These are phyloP conservation scores for Drosophila affinis DNA, from an alignment of 2,888 invertebrate genomes.

Conservation along the genomic window DNA sequence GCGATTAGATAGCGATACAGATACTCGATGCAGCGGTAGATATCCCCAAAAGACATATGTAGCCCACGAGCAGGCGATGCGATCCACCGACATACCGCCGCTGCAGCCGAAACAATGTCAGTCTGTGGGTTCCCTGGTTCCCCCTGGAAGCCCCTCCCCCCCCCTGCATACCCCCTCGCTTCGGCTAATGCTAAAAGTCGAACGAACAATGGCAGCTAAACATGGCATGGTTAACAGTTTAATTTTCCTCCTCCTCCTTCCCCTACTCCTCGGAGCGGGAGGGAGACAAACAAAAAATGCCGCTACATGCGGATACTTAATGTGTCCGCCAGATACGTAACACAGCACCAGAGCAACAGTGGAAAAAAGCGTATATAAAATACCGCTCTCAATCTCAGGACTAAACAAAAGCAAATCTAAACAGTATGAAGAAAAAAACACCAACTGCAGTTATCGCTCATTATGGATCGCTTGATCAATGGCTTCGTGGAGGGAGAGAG, in stretches of 20 bases:
- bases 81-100: constrained; percentile 18
- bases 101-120: constrained; percentile 55
- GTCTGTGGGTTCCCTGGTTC: constrained; percentile 28
- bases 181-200: constrained; percentile 17
- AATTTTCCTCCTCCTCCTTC: constrained; percentile 52
- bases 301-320: constrained; percentile 72
- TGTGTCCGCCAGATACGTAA: constrained; percentile 67
- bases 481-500: constrained; percentile 44
- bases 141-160: background rate
- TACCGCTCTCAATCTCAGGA: constrained; percentile 74
- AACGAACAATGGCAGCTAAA: constrained; percentile 79
- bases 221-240: constrained; percentile 80
- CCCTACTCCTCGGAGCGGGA: constrained; percentile 31
- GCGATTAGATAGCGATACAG: constrained; percentile 79
- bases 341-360: constrained; percentile 9
- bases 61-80: constrained; percentile 62
- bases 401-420: constrained; percentile 66
- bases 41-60: constrained; percentile 63
- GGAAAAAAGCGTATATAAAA: constrained; percentile 44
- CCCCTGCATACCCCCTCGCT: too few relatives aligned
- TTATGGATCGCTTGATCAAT: constrained; percentile 77
- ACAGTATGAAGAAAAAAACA: constrained; percentile 29
- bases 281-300: constrained; percentile 65
- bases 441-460: constrained; percentile 75
- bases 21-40: constrained; percentile 52